phyloP scores from a whole-genome alignment of 1,140 invertebrate species.

The Drosophila ercepeae region DNA sequence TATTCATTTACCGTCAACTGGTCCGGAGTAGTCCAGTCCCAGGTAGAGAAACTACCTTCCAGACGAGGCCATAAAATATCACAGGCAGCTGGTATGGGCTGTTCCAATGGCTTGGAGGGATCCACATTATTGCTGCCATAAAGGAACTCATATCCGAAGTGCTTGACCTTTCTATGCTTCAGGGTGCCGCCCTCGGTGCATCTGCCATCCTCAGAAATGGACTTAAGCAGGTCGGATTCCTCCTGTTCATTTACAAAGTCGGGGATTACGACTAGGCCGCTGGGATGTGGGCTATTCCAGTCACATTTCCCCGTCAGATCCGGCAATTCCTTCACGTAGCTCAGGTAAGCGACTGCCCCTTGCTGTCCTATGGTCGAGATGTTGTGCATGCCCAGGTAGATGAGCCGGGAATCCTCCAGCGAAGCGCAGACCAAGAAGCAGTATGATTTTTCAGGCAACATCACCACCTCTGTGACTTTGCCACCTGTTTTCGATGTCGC shows the following conservation, averaged over 20 bases:
- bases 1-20: constrained; percentile 98
- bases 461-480: constrained; percentile 85
- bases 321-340: constrained; percentile 83
- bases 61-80: constrained; percentile 88
- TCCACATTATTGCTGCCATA: constrained; percentile 96
- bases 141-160: constrained; percentile 97
- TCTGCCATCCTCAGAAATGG: constrained; percentile 84
- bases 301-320: constrained; percentile 50
- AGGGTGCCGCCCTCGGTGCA: constrained; percentile 84
- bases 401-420: constrained; percentile 84
- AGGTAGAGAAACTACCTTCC: constrained; percentile 74
- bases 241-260: constrained; percentile 91
- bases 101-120: constrained; percentile 87
- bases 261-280: constrained; percentile 89
- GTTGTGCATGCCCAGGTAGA: constrained; percentile 86
- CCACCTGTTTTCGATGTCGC: constrained; percentile 85
- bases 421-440: constrained; percentile 88
- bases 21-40: constrained; percentile 87
- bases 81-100: constrained; percentile 90
- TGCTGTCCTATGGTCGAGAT: constrained; percentile 84
- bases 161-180: constrained; percentile 95
- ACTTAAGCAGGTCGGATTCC: constrained; percentile 87
- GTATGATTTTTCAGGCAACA: constrained; percentile 90
- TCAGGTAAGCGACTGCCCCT: constrained; percentile 87
- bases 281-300: constrained; percentile 84